phyloP scores from a whole-genome alignment of 2,113 vertebrate genomes.

The Scomber colias region DNA sequence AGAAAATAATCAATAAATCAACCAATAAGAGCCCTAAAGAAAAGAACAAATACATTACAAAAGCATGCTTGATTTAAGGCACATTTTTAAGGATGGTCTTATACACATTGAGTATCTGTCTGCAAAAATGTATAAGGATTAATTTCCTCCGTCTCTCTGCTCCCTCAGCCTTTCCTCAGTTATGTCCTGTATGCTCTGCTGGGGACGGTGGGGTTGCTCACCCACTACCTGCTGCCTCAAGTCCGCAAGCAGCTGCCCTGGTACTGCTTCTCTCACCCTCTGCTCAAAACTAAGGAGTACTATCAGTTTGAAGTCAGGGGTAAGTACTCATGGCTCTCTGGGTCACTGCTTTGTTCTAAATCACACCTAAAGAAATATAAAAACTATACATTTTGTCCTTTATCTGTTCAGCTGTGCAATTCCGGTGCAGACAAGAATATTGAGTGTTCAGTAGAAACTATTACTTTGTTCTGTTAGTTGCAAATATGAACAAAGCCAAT shows the following conservation, averaged over 20 bases:
- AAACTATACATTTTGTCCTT: too few relatives aligned
- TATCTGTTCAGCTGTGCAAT: too few relatives aligned
- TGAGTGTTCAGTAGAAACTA: too few relatives aligned
- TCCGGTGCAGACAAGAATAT: too few relatives aligned
- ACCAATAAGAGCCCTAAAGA: too few relatives aligned
- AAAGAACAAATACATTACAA: too few relatives aligned
- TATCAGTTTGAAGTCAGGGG: slow-evolving; percentile 98
- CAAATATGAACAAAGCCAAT: too few relatives aligned
- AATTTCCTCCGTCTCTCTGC: not conserved
- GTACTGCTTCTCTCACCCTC: slow-evolving; percentile 97
- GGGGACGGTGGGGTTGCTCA: slow-evolving; percentile 91
- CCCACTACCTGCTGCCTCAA: slow-evolving; percentile 97
- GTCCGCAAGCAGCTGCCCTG: slow-evolving; percentile 97
- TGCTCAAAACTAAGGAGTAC: slow-evolving; percentile 97
- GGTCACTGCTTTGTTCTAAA: not conserved
- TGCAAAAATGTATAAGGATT: not conserved
- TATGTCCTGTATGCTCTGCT: slow-evolving; percentile 94
- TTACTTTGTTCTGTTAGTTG: too few relatives aligned
- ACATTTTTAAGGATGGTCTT: too few relatives aligned
- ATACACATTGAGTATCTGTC: too few relatives aligned
- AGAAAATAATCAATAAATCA: too few relatives aligned
- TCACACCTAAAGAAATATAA: not conserved
- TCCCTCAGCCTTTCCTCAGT: slow-evolving; percentile 92
- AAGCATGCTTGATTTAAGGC: too few relatives aligned
- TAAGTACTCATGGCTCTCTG: slow-evolving; percentile 76